Evolutionary conservation across 35 echinoderm and acorn worm genomes (phyloP).

Genomic region (Lytechinus pictus): DNA sequence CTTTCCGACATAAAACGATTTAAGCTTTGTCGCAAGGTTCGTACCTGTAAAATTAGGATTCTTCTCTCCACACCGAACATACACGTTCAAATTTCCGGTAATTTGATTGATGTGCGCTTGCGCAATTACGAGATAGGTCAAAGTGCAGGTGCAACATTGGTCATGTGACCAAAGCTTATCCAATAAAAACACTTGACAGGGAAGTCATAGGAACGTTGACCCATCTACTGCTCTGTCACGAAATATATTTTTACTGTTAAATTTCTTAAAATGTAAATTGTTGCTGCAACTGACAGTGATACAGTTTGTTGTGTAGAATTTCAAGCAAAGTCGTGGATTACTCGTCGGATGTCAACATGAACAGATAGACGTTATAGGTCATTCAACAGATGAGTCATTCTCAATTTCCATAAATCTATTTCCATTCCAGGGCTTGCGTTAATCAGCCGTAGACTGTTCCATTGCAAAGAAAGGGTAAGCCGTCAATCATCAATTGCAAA

Average conservation of each 20-base stretch:
- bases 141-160: background rate
- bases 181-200: background rate
- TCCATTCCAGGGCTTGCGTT: slow-evolving; percentile 28
- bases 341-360: background rate
- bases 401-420: slow-evolving; percentile 5
- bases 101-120: background rate
- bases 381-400: slow-evolving; percentile 49
- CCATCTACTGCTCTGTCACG: background rate
- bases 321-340: slow-evolving; percentile 9
- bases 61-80: background rate
- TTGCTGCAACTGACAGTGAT: background rate
- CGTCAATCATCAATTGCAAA: background rate
- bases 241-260: background rate
- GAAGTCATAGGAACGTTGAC: slow-evolving; percentile 46
- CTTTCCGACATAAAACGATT: background rate
- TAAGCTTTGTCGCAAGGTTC: background rate
- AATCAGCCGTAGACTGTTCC: background rate
- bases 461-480: background rate
- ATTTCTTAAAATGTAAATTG: background rate
- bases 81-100: slow-evolving; percentile 47
- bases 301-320: background rate
- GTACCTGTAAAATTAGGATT: background rate
- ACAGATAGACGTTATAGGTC: background rate
- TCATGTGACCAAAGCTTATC: background rate
- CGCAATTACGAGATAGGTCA: background rate